phyloP scores from a whole-genome alignment of 2,113 vertebrate species.

The Vulpes lagopus region DNA sequence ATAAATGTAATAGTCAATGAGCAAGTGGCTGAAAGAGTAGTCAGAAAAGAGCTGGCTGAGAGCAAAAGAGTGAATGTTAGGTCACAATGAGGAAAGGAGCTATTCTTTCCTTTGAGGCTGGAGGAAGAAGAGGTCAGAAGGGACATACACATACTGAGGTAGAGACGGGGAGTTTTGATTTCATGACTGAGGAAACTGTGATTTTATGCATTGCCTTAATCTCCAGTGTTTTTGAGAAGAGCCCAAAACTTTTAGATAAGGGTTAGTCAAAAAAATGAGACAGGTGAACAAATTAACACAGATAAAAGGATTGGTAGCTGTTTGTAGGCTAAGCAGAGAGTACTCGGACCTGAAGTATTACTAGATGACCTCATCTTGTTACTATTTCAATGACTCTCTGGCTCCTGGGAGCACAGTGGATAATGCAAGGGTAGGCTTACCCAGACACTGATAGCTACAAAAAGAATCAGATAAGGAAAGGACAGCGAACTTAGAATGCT shows the following conservation, averaged over 20 bases:
- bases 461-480: neutral
- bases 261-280: neutral
- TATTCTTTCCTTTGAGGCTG: neutral
- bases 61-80: neutral
- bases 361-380: neutral
- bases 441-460: neutral
- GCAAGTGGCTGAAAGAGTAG: neutral
- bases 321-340: neutral
- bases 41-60: neutral
- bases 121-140: neutral
- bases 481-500: neutral
- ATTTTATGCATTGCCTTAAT: neutral
- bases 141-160: neutral
- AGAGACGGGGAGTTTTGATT: neutral
- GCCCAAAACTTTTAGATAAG: neutral
- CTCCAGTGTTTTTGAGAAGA: neutral
- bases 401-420: neutral
- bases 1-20: neutral
- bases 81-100: neutral
- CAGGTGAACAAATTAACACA: neutral
- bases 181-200: neutral
- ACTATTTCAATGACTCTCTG: neutral
- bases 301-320: neutral
- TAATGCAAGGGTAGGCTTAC: neutral
- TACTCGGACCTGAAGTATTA: neutral